A percentile compares a stretch with the other conserved stretches of the same genome.
Evolutionary conservation across 2,797 vertebrate species (phyloP).

Genomic region (Prunella strophiata): DNA sequence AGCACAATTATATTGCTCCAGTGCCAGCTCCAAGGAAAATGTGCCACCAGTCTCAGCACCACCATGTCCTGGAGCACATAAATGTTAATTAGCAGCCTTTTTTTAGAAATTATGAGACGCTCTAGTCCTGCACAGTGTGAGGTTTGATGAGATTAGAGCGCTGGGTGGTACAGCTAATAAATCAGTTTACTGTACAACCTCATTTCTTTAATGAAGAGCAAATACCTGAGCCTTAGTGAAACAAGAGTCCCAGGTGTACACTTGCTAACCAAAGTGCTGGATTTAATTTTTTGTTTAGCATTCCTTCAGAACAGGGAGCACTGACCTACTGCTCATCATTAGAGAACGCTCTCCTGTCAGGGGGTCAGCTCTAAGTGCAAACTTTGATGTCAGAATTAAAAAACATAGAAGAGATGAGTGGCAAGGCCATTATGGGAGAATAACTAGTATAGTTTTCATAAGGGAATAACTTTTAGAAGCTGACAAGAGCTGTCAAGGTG

Average conservation of each 20-base stretch:
- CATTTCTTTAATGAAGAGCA: constrained; percentile 49
- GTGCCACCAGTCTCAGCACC: neutral
- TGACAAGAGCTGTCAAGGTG: constrained; percentile 64
- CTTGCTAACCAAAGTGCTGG: neutral
- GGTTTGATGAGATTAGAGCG: constrained; percentile 32
- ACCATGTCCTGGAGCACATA: neutral
- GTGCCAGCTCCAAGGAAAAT: neutral
- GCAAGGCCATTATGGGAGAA: constrained; percentile 21
- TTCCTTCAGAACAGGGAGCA: neutral
- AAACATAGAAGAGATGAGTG: neutral
- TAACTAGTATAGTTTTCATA: neutral
- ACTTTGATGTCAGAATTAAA: constrained; percentile 30
- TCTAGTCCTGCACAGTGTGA: constrained; percentile 26
- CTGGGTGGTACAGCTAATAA: constrained; percentile 43
- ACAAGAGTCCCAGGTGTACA: neutral
- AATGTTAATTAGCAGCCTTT: constrained; percentile 30
- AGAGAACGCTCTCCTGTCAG: neutral
- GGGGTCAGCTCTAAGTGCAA: neutral
- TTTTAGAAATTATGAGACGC: constrained; percentile 39
- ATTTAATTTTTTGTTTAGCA: neutral
- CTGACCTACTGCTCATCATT: neutral
- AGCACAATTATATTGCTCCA: neutral
- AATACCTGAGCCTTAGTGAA: constrained; percentile 9
- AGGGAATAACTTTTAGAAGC: constrained; percentile 45
- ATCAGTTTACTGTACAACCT: constrained; percentile 55